These are phyloP conservation scores for Siniperca undulata DNA, from an alignment of 2,797 vertebrate genomes.

Conservation along the genomic window DNA sequence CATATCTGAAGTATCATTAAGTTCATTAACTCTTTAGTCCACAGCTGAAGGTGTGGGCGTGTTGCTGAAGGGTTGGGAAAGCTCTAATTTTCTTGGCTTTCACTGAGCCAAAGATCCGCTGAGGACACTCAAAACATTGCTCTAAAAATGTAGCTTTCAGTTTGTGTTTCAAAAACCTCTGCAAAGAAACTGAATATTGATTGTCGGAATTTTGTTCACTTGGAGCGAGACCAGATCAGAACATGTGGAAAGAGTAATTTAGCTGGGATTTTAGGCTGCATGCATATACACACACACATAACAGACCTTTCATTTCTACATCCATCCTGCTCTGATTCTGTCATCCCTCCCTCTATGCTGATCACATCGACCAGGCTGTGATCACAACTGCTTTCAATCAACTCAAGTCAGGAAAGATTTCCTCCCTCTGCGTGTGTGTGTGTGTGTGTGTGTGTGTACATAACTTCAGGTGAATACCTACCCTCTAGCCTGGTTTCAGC, in stretches of 20 bases:
- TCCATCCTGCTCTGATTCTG: neutral
- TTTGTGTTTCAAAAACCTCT: neutral
- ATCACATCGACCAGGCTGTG: neutral
- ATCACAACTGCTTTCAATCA: conserved; percentile 23
- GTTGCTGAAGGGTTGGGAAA: neutral
- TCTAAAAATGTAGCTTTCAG: neutral
- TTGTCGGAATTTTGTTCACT: neutral
- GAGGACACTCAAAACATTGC: neutral
- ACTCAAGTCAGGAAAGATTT: conserved; percentile 18
- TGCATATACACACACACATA: neutral
- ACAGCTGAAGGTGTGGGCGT: neutral
- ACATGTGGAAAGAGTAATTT: neutral
- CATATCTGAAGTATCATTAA: neutral
- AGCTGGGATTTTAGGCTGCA: neutral
- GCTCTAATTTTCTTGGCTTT: neutral
- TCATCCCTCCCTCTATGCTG: neutral
- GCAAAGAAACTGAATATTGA: neutral
- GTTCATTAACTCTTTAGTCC: neutral
- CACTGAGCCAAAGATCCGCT: neutral
- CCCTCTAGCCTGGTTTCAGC: conserved; percentile 11
- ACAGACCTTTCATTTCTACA: neutral
- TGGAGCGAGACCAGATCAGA: neutral
- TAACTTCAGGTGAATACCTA: conserved; percentile 17
- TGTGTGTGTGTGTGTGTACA: neutral
- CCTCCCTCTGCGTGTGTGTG: neutral